Percentiles rank a stretch among this genome's conserved stretches.
phyloP scores from a whole-genome alignment of 2,888 invertebrate species.

The Acrobasis consociella region DNA sequence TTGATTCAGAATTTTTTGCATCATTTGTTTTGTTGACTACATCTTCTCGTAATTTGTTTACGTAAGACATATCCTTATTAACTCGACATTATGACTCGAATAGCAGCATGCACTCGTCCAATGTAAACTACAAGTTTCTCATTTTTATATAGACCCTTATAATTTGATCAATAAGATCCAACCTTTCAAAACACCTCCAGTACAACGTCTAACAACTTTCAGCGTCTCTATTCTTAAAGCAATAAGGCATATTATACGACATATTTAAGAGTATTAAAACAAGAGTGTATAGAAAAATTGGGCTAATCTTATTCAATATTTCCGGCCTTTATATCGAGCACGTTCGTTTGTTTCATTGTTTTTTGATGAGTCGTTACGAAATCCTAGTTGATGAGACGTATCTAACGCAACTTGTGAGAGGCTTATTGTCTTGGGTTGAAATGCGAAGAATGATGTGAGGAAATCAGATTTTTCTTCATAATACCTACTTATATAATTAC shows the following conservation, averaged over 20 bases:
- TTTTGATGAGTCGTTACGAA: slow-evolving; percentile 13
- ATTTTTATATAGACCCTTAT: neutral
- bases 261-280: neutral
- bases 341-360: slow-evolving; percentile 14
- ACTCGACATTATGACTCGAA: neutral
- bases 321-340: slow-evolving; percentile 18
- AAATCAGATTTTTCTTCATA: neutral
- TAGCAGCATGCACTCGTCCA: neutral
- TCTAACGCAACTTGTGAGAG: neutral
- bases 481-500: neutral
- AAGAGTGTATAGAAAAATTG: slow-evolving; percentile 5
- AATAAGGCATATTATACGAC: slow-evolving; percentile 8
- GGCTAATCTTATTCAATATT: slow-evolving; percentile 19
- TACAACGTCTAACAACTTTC: neutral
- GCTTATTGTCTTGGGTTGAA: neutral
- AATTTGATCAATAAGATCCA: slow-evolving; percentile 1
- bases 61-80: no score
- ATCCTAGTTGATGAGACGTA: slow-evolving; percentile 4
- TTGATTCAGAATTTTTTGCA: no score
- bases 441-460: neutral
- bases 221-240: neutral
- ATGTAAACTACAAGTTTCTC: neutral
- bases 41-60: no score
- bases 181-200: neutral
- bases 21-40: no score